Conservation (phyloP, 2,888 invertebrate species). For the Hyposoter didymator region DNA sequence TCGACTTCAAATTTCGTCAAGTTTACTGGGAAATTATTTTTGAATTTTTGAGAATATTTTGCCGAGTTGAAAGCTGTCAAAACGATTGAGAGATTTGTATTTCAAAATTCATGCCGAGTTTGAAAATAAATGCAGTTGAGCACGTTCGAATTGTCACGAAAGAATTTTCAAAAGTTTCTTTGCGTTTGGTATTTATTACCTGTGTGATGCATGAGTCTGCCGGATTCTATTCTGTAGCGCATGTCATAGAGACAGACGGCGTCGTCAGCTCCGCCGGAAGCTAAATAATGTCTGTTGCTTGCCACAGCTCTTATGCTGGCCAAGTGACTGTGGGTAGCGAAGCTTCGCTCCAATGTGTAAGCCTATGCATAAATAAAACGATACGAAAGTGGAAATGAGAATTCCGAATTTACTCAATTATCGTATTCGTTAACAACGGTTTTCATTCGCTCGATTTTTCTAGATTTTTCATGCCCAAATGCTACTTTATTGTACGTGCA, state of each 20-base stretch:
- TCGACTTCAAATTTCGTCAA: too few relatives aligned
- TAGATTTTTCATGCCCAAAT: too few relatives aligned
- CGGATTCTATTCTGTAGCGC: conserved; percentile 90
- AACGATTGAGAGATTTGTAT: neutral
- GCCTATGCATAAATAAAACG: conserved; percentile 80
- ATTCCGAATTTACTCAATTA: too few relatives aligned
- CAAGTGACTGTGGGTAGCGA: conserved; percentile 95
- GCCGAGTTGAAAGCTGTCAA: too few relatives aligned
- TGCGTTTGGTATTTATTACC: conserved; percentile 83
- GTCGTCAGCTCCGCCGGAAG: conserved; percentile 96
- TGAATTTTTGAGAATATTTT: too few relatives aligned
- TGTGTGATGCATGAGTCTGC: conserved; percentile 92
- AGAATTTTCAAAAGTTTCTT: neutral
- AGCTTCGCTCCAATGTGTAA: conserved; percentile 89
- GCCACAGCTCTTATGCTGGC: conserved; percentile 92
- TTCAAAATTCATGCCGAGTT: neutral
- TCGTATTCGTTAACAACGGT: too few relatives aligned
- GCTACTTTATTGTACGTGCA: too few relatives aligned
- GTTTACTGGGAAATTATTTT: too few relatives aligned
- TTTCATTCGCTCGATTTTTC: too few relatives aligned
- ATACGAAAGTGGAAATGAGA: too few relatives aligned
- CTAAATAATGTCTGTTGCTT: conserved; percentile 89
- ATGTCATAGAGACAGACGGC: conserved; percentile 94
- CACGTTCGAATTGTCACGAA: neutral
- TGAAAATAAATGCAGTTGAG: neutral